A percentile compares a stretch with the other conserved stretches of the same genome.
These are phyloP conservation scores for Aricia artaxerxes DNA, from an alignment of 2,888 invertebrate species.

Conservation along the genomic window DNA sequence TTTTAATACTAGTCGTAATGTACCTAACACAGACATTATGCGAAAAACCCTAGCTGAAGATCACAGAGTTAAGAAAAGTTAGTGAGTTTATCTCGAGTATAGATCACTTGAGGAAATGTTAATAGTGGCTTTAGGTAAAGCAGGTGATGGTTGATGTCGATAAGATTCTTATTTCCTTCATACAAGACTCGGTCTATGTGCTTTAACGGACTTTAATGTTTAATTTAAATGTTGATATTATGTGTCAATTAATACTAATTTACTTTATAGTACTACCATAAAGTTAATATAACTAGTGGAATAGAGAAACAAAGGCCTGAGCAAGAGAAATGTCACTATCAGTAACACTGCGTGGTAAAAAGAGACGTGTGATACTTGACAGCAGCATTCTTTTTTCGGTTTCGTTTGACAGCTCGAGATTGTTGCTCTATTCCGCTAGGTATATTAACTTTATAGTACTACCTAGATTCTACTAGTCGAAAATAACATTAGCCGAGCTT, in stretches of 20 bases:
- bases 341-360: too few relatives aligned
- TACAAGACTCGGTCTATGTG: background rate
- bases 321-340: too few relatives aligned
- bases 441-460: too few relatives aligned
- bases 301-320: too few relatives aligned
- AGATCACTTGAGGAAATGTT: conserved; percentile 9
- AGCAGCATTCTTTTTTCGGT: too few relatives aligned
- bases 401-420: too few relatives aligned
- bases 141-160: background rate
- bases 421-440: too few relatives aligned
- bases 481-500: background rate
- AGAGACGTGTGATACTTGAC: too few relatives aligned
- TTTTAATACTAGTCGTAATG: background rate
- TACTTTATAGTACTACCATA: background rate
- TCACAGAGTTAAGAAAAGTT: conserved; percentile 14
- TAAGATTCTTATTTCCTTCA: conserved; percentile 5
- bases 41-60: background rate
- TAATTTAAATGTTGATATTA: background rate
- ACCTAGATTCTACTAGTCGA: background rate
- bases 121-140: background rate
- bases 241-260: background rate
- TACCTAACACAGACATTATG: background rate
- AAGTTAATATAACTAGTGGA: too few relatives aligned
- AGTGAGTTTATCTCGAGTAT: conserved; percentile 14
- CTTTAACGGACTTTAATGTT: background rate